Base-by-base conservation (phyloP, 2,113 vertebrate species). In the Coptodon rendalli region DNA sequence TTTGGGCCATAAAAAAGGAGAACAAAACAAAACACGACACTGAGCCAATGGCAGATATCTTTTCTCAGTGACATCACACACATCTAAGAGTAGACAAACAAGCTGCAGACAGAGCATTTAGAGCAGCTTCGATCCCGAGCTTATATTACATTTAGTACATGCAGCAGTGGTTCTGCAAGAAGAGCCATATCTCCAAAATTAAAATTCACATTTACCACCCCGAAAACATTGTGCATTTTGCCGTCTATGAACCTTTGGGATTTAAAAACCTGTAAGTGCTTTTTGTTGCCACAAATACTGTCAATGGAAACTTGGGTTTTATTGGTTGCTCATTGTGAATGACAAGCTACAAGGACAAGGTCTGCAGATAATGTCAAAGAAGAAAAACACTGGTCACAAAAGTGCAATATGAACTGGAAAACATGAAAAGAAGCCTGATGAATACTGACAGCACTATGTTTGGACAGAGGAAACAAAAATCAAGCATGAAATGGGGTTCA, bases 41-140 rank as follows among this genome's bases (percentile, higher is more conserved):
- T 2, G 3, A 61, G 16, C 19, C 31, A 19, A 38, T 13, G 11
- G 19, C 19, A 68, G 0, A 0, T 40, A 68, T 24, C 36, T 40
- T 68, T 38, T 24, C 36, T 40, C 19, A 68, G 17, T 40, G 63
- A 68, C 63, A 68, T 68, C 63, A 68, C 12, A 40, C 63, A 22
- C 31, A 63, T n/a, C 31, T 11, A 66, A 66, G 6, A 66, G 61
- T 11, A n/a, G 31, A 66, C 17, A 61, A 4, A 61, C 4, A 36
- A 40, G 19, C 6, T 68, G 63, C 19, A 68, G 10, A 40, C 4
- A 38, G 6, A 66, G 34, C 2, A 38, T 40, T 68, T 40, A 68
- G 36, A 22, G 7, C 7, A 68, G 36, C 5, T 22, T 68, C 7
- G 4, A 68, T 13, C 11, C 36, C 3, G 1, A 6, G 7, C 19